These are phyloP conservation scores for Nycticorax nycticorax DNA, from an alignment of 2,113 vertebrate genomes.

Conservation along the genomic window DNA sequence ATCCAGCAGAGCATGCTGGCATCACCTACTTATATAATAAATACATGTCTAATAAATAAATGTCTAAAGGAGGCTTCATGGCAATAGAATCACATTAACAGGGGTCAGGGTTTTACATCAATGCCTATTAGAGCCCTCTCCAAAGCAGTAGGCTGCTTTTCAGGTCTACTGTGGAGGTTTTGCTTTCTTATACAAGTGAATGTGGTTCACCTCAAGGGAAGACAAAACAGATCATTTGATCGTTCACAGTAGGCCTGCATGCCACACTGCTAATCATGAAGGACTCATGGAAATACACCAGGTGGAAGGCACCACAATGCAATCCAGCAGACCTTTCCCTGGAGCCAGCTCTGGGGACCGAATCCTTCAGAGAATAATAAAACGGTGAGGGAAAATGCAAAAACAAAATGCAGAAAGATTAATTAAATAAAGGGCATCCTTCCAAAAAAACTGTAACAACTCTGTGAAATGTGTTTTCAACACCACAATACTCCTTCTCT, in stretches of 20 bases:
- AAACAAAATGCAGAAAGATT: conserved; percentile 56
- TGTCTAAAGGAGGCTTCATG: conserved; percentile 39
- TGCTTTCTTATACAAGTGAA: conserved; percentile 62
- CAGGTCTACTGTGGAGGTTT: conserved; percentile 48
- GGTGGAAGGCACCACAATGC: not conserved
- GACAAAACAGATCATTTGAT: conserved; percentile 64
- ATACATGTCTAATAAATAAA: conserved; percentile 50
- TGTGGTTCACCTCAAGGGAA: conserved; percentile 69
- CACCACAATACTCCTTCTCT: conserved; percentile 58
- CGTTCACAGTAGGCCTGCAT: conserved; percentile 2
- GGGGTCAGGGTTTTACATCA: conserved; percentile 51
- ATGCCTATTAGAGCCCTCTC: conserved; percentile 26
- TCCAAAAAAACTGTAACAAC: conserved; percentile 57
- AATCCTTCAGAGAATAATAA: conserved; percentile 31
- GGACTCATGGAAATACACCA: conserved; percentile 34
- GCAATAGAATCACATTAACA: conserved; percentile 44
- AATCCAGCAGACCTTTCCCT: not conserved
- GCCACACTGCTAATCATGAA: conserved; percentile 17
- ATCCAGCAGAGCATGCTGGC: conserved; percentile 47
- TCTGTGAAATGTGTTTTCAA: conserved; percentile 68
- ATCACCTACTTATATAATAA: conserved; percentile 51
- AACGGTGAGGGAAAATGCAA: conserved; percentile 20
- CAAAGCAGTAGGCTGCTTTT: conserved; percentile 65
- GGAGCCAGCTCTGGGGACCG: not conserved
- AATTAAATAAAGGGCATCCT: conserved; percentile 64